Base-by-base conservation (phyloP, 92 coral and sea anemone genomes). In the Porites evermanni region DNA sequence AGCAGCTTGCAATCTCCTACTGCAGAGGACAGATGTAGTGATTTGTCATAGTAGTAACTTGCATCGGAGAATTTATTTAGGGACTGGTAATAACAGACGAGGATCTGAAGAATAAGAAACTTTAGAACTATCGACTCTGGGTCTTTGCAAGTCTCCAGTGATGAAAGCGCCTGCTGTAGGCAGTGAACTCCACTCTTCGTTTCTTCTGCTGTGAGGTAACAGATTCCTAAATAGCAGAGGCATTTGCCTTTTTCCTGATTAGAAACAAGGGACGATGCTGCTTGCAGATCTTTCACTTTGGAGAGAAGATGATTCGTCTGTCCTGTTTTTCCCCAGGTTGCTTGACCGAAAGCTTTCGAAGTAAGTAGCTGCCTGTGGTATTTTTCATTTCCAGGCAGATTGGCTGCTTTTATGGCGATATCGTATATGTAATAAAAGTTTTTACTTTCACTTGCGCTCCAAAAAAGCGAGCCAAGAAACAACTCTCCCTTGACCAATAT, bases 171-270 rank as follows among this genome's bases (percentile, higher is more conserved):
- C 16, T 77, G 68, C 59, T 59, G 51, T 60, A 77, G 32, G 68
- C 26, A 26, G 17, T 29, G 21, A 8, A 79, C 20, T n/a, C 91
- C 91, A 7, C 4, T 12, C 7, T 54, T 53, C 24, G 71, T 13
- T 32, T 75, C 44, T 0, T 38, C 83, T 2, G 23, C 3, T 16
- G 3, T 26, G 12, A 81, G 18, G 1, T 26, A 56, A n/a, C 7
- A 9, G 29, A 88, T 81, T 6, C 91, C 91, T 12, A 59, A 38
- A 63, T 88, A 88, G 64, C 87, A 88, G 50, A 26, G 1, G 7
- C 1, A n/a, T 21, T 81, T 88, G 56, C 77, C 91, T 74, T 77
- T 56, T 13, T 65, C 63, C 26, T 4, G 20, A 65, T 1, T n/a
- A 2, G 82, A 61, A 1, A 19, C 3, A 8, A 6, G 11, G 1